Evolutionary conservation across 2,888 invertebrate species (phyloP).

Genomic region (Tupiocoris notatus): DNA sequence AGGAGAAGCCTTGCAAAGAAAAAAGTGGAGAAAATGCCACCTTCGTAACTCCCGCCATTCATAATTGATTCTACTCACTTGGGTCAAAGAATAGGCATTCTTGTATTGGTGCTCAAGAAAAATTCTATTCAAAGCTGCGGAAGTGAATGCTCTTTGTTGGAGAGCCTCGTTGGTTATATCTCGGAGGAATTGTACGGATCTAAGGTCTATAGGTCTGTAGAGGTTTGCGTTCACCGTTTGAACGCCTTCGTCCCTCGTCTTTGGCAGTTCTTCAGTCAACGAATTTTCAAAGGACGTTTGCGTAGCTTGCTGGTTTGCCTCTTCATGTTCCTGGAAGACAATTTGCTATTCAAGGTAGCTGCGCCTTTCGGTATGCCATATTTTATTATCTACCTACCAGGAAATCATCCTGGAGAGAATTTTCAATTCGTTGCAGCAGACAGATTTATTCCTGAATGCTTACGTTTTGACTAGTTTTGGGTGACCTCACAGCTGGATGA

Average conservation of each 20-base stretch:
- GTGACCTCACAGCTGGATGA: conserved; percentile 23
- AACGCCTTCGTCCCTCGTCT: conserved; percentile 23
- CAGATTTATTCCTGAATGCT: neutral
- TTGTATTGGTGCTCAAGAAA: conserved; percentile 58
- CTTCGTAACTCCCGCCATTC: neutral
- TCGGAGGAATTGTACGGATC: conserved; percentile 55
- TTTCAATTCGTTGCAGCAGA: too few species aligned
- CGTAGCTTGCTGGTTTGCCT: conserved; percentile 21
- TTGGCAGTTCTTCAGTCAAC: conserved; percentile 26
- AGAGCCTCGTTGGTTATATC: conserved; percentile 62
- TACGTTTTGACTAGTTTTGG: conserved; percentile 3
- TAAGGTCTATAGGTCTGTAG: conserved; percentile 50
- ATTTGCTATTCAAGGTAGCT: too few species aligned
- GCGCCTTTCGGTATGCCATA: too few species aligned
- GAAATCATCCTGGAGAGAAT: too few species aligned
- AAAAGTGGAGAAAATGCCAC: too few species aligned
- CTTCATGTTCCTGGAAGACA: neutral
- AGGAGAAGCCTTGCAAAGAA: too few species aligned
- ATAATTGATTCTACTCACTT: conserved; percentile 53
- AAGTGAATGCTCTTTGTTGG: conserved; percentile 57
- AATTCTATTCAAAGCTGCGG: conserved; percentile 57
- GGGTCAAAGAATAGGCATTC: conserved; percentile 55
- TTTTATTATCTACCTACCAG: too few species aligned
- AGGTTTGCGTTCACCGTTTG: conserved; percentile 38
- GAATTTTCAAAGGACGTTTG: conserved; percentile 49